Conservation (phyloP, 1,140 invertebrate species). For the Eueides isabella region DNA sequence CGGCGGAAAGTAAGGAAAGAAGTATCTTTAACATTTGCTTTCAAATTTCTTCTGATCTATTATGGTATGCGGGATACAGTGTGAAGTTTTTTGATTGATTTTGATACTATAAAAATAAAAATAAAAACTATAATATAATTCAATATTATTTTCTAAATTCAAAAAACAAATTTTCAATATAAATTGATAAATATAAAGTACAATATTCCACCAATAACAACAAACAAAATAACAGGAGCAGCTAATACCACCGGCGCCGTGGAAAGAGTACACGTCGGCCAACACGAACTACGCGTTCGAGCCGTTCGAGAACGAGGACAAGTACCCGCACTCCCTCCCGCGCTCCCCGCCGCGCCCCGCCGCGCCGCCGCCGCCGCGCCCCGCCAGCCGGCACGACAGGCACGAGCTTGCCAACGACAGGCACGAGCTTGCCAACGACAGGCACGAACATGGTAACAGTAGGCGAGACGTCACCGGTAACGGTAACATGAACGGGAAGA, state of each 20-base stretch:
- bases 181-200: too few species aligned
- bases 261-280: slow-evolving; percentile 92
- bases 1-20: too few species aligned
- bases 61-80: too few species aligned
- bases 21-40: too few species aligned
- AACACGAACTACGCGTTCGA: slow-evolving; percentile 95
- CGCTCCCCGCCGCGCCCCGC: not conserved
- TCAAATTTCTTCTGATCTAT: too few species aligned
- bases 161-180: too few species aligned
- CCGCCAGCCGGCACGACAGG: slow-evolving; percentile 50
- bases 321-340: slow-evolving; percentile 75
- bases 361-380: slow-evolving; percentile 67
- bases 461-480: not conserved
- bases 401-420: slow-evolving; percentile 5
- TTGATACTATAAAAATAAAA: too few species aligned
- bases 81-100: too few species aligned
- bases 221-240: slow-evolving; percentile 84
- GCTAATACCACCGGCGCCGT: slow-evolving; percentile 90
- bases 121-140: too few species aligned
- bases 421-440: not conserved
- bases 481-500: slow-evolving; percentile 15
- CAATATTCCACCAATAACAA: not conserved
- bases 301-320: slow-evolving; percentile 89
- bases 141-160: too few species aligned
- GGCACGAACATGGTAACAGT: slow-evolving; percentile 3